phyloP scores from a whole-genome alignment of 2,888 invertebrate species.

The Acrocyrtus sp. region DNA sequence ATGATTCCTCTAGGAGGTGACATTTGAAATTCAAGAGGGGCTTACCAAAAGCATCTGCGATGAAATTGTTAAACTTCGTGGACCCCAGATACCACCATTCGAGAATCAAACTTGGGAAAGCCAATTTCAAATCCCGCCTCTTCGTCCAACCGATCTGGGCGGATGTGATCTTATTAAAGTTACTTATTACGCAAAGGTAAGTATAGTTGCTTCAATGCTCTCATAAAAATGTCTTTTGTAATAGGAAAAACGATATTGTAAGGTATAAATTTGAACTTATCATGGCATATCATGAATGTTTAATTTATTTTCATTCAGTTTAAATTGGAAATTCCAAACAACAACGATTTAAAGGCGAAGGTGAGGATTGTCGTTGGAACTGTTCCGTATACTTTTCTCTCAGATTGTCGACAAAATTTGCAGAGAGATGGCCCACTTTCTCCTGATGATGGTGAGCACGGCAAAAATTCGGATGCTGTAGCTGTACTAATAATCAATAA shows the following conservation, averaged over 20 bases:
- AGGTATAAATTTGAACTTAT: neutral
- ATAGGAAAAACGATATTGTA: too few relatives aligned
- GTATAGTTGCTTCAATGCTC: too few relatives aligned
- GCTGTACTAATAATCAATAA: too few relatives aligned
- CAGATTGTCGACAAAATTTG: conserved; percentile 10
- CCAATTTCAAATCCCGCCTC: conserved; percentile 35
- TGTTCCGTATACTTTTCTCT: conserved; percentile 41
- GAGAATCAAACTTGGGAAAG: conserved; percentile 22
- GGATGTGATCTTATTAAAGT: conserved; percentile 38
- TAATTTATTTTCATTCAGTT: conserved; percentile 16
- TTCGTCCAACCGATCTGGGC: conserved; percentile 46
- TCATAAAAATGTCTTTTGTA: too few relatives aligned
- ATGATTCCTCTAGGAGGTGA: conserved; percentile 19
- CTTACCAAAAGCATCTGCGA: conserved; percentile 14
- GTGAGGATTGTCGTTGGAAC: conserved; percentile 39
- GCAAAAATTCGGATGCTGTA: too few relatives aligned
- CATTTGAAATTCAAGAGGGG: conserved; percentile 19
- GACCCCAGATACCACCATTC: conserved; percentile 33
- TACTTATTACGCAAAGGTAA: conserved; percentile 29
- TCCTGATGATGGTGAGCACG: too few relatives aligned
- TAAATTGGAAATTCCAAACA: conserved; percentile 39
- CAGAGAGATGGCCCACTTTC: too few relatives aligned
- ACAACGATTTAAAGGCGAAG: conserved; percentile 30
- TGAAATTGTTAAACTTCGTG: conserved; percentile 25
- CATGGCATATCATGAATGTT: neutral